Base-by-base conservation (phyloP, 2,797 vertebrate genomes). In the Megalops cyprinoides region DNA sequence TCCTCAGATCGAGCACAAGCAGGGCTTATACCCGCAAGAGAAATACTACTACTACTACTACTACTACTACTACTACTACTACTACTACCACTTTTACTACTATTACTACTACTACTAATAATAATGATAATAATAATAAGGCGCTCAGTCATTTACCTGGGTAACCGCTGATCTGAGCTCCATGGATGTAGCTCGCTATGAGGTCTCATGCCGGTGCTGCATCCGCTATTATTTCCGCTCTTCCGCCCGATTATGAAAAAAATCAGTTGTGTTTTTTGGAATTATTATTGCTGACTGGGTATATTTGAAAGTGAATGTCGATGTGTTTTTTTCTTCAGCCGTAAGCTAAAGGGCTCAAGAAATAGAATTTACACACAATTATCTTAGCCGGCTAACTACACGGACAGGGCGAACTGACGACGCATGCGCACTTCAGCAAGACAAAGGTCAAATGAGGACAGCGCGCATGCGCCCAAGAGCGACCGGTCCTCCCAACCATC, bases 291-390 rank as follows among this genome's bases (percentile, higher is more conserved):
- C 55, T 55, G 23, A 12, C 53, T 2, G 53, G 2, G 23, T 12
- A 28, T 53, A 44, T 77, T 56, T 51, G 25, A 58, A 60, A 77
- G 75, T 31, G 15, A 39, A 10, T n/a, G 39, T 8, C 53, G n/a
- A n/a, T n/a, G n/a, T n/a, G 44, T 39, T 49, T 37, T 60, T 46
- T 20, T 49, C 25, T 31, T 20, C 14, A 37, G n/a, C 25, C 31
- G 76, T 31, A 20, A 25, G 20, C n/a, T 58, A 34, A 23, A 37
- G 37, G 31, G 37, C 80, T 81, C 80, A 74, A 75, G 74, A 81
- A 81, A 75, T 58, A 44, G 46, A 77, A 77, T 81, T 81, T 34
- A 74, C 80, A 74, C 80, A 81, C 62, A 81, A 81, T 69, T 77
- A 81, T 49, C 55, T 44, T 31, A n/a, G n/a, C n/a, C n/a, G n/a